Evolutionary conservation across 1,140 invertebrate species (phyloP), one percentile per base, ranked within the genome.

Genomic region (Micrasema minimum): DNA sequence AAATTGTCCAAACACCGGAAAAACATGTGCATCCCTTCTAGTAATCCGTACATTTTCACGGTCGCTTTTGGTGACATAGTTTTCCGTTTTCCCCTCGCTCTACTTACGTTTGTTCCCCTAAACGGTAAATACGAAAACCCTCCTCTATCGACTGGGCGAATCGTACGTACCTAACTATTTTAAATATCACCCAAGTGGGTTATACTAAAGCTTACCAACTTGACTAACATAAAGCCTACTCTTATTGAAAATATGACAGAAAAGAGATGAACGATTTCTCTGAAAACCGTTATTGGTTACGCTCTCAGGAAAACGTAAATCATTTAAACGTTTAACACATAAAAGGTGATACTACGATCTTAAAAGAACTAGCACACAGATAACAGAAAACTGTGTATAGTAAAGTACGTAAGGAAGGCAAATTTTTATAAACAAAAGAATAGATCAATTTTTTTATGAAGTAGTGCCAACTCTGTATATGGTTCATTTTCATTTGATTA

Each of bases 61-160:
- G 61, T 65, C 61, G 61, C 61, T 35, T 46, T 65, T 50, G n/a
- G 61, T 65, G 61, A 65, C 61, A 65, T 48, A 65, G 20, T 65
- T 65, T 35, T 31, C 61, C 6, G 11, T 45, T 18, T 10, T 26
- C 37, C 23, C 6, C 20, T 2, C 22, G 11, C n/a, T 26, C 10
- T 10, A 18, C 2, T 65, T n/a, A 6, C 22, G 12, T 45, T 23
- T 46, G n/a, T 61, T 26, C n/a, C 9, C 16, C 51, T 31, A 23
- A 1, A 57, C 35, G 37, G 18, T 35, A 35, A n/a, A 18, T 18
- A 50, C 46, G 46, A 12, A 2, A 20, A 14, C 20, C 0, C 11
- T 51, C n/a, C 43, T 16, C 5, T 16, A 14, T 45, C 5, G 3
- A 14, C 12, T 43, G 41, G 10, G 41, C 16, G 3, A 14, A 14